Evolutionary conservation across 2,888 invertebrate genomes (phyloP).

Genomic region (Julus scanicus): DNA sequence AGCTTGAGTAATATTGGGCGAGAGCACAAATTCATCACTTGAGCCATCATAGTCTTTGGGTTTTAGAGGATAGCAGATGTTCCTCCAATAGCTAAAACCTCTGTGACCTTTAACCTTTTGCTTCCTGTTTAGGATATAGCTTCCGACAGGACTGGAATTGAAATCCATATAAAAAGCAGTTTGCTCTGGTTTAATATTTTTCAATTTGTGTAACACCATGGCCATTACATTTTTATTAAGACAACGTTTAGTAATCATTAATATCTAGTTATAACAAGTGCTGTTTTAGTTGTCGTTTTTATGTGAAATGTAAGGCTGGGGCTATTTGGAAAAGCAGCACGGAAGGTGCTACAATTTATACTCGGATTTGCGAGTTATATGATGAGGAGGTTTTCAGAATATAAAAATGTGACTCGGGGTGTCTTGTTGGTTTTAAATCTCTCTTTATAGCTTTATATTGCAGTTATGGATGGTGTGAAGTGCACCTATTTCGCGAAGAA

Average conservation of each 20-base stretch:
- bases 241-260: background rate
- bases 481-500: slow-evolving; percentile 4
- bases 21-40: too few relatives aligned
- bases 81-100: too few relatives aligned
- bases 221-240: too few relatives aligned
- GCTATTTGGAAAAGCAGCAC: background rate
- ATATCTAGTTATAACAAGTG: background rate
- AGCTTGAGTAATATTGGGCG: too few relatives aligned
- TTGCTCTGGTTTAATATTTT: too few relatives aligned
- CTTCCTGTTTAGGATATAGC: background rate
- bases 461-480: slow-evolving; percentile 25
- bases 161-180: too few relatives aligned
- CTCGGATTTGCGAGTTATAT: background rate
- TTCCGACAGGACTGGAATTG: too few relatives aligned
- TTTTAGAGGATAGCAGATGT: too few relatives aligned
- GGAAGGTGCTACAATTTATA: background rate
- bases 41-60: too few relatives aligned
- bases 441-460: slow-evolving; percentile 33
- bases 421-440: slow-evolving; percentile 39
- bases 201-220: too few relatives aligned
- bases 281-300: background rate
- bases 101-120: background rate
- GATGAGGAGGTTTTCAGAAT: background rate
- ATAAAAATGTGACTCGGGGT: slow-evolving; percentile 15
- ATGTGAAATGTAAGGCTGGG: background rate